phyloP scores from a whole-genome alignment of 2,113 vertebrate genomes.

The Orthonyx spaldingii region DNA sequence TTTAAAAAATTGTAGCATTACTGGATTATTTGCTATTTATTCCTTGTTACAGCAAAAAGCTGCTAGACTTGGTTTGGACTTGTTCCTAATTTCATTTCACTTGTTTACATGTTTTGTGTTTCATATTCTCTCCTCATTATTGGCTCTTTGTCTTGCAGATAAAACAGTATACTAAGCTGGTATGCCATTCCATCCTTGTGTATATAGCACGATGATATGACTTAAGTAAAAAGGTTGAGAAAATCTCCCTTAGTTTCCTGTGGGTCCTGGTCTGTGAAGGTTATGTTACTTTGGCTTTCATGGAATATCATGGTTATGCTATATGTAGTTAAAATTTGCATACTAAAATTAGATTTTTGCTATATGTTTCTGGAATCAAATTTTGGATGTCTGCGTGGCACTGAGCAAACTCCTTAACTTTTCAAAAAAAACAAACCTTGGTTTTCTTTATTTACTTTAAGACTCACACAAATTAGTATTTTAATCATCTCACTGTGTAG shows the following conservation, averaged over 20 bases:
- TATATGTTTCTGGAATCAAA: background rate
- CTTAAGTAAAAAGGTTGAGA: background rate
- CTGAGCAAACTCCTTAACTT: background rate
- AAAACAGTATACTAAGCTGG: background rate
- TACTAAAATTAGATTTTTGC: background rate
- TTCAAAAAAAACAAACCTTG: background rate
- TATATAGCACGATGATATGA: background rate
- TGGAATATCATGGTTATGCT: background rate
- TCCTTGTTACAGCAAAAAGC: background rate
- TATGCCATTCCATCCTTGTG: background rate
- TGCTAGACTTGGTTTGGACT: background rate
- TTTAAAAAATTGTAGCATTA: background rate
- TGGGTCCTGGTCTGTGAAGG: background rate
- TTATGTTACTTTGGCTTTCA: background rate
- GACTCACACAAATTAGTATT: background rate
- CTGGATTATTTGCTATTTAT: background rate
- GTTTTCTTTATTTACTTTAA: background rate
- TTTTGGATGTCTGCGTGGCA: background rate
- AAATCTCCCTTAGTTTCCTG: fast-evolving
- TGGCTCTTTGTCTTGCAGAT: background rate
- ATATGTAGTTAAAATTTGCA: background rate
- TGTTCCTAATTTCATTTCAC: background rate
- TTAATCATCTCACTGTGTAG: background rate
- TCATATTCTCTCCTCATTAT: background rate
- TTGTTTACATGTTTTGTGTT: background rate